Base-by-base conservation (phyloP, 2,797 vertebrate genomes). In the Brachymystax lenok region DNA sequence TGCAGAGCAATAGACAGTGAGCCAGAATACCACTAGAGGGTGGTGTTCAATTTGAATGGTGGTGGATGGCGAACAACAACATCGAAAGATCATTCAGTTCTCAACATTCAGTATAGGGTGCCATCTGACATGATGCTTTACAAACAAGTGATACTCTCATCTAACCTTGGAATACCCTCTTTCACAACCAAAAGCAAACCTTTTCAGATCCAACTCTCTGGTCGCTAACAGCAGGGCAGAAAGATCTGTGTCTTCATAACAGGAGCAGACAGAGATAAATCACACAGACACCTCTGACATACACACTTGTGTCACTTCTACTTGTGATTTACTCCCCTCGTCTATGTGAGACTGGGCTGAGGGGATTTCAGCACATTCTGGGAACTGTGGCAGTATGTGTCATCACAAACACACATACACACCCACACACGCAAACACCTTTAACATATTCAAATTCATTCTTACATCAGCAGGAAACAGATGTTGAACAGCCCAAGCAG, bases 211-310 rank as follows among this genome's bases (percentile, higher is more conserved):
- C n/a, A 19, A 19, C 56, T 59, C 2, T 59, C 56, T 19, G 56
- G 21, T n/a, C 21, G 19, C 4, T 21, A 59, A 59, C 56, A 59
- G 16, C 54, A n/a, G 5, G 16, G n/a, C 17, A 59, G 19, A 59
- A 2, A 21, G 5, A 59, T 59, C 66, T 19, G 28, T 4, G 24
- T 17, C 66, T 16, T 59, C 56, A 59, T 59, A 59, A 59, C 56
- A 59, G 56, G 2, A 46, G 71, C 71, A 77, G 46, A 14, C 61
- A 19, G 12, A 5, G 46, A 75, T 84, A 52, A 74, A 86, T 80
- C 73, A 74, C 54, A 27, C 68, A 17, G 52, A 80, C 73, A 40
- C 40, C 35, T 75, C 30, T 68, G 80, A 80, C 80, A 73, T 40
- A 68, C 63, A 69, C 67, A 54, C 17, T 54, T 64, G 33, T 35